These are phyloP conservation scores for Deilephila elpenor DNA, from an alignment of 2,888 invertebrate genomes.

Conservation along the genomic window DNA sequence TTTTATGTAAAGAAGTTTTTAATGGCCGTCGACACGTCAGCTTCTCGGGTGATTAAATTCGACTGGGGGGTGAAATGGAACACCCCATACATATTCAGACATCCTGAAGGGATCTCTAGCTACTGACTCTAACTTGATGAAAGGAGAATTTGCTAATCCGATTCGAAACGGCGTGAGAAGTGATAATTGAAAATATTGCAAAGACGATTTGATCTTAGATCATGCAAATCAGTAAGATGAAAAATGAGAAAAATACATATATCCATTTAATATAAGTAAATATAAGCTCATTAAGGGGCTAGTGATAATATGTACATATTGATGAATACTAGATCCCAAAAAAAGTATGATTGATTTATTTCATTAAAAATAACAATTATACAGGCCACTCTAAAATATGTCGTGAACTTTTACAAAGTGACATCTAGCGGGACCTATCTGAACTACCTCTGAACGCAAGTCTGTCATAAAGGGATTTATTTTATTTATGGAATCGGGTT, in stretches of 20 bases:
- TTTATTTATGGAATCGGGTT: conserved; percentile 1
- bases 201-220: too few relatives aligned
- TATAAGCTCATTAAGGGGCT: too few relatives aligned
- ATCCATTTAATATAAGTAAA: too few relatives aligned
- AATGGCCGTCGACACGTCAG: conserved; percentile 48
- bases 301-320: too few relatives aligned
- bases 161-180: too few relatives aligned
- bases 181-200: too few relatives aligned
- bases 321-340: too few relatives aligned
- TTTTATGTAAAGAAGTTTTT: conserved; percentile 61
- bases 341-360: too few relatives aligned
- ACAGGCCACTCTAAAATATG: background rate
- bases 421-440: background rate
- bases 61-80: conserved; percentile 19
- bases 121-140: background rate
- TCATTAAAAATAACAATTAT: too few relatives aligned
- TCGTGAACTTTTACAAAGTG: background rate
- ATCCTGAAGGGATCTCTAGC: background rate
- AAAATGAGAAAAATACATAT: too few relatives aligned
- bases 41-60: conserved; percentile 45
- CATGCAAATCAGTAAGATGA: too few relatives aligned
- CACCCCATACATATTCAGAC: conserved; percentile 12
- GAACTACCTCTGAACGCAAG: background rate
- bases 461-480: background rate
- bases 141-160: background rate